These are phyloP conservation scores for Melinaea menophilus DNA, from an alignment of 2,888 invertebrate genomes.

Conservation along the genomic window DNA sequence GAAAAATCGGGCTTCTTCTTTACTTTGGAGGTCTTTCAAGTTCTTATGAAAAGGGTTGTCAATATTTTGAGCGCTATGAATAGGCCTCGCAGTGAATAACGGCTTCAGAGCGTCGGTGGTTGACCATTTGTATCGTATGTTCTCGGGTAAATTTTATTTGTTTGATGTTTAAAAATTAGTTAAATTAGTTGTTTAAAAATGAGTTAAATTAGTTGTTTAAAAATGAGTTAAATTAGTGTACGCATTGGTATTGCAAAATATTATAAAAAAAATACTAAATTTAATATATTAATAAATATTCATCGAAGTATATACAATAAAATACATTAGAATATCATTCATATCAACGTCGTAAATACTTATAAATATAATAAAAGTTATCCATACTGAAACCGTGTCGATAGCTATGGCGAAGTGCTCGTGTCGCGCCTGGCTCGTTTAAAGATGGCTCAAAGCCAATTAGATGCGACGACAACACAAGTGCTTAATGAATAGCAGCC, in stretches of 20 bases:
- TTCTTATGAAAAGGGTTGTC: conserved; percentile 67
- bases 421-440: conserved; percentile 54
- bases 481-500: conserved; percentile 24
- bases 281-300: no score
- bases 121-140: conserved; percentile 45
- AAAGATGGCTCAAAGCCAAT: conserved; percentile 74
- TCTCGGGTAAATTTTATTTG: not conserved
- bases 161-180: no score
- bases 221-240: no score
- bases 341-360: no score
- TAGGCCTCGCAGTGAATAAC: conserved; percentile 55
- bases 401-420: conserved; percentile 40
- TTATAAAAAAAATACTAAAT: no score
- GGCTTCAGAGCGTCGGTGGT: conserved; percentile 53
- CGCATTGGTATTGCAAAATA: no score
- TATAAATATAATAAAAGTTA: no score
- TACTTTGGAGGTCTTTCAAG: conserved; percentile 65
- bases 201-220: no score
- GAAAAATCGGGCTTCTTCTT: conserved; percentile 67
- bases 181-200: no score
- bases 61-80: conserved; percentile 75
- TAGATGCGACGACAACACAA: conserved; percentile 64
- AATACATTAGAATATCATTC: no score
- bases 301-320: no score
- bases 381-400: conserved; percentile 29